Evolutionary conservation across 2,113 vertebrate genomes (phyloP), one percentile per base, ranked within the genome.

Genomic region (Pteronura brasiliensis): DNA sequence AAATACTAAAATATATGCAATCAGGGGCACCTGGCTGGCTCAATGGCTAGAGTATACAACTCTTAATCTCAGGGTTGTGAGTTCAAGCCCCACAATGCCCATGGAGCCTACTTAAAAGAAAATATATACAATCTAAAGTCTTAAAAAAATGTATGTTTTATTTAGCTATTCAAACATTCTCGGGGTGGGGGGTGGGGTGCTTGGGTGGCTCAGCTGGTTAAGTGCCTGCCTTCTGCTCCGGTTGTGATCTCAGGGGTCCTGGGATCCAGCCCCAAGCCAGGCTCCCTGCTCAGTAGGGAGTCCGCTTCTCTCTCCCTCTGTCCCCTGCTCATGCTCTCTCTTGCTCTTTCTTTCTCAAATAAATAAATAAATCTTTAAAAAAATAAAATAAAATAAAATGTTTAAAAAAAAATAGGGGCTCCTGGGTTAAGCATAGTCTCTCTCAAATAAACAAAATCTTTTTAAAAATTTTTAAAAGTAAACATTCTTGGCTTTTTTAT

Each of bases 71-170:
- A 4, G 42, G 74, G 27, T 47, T 77, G 14, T 76, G 29, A 77
- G 29, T 31, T 77, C 42, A 47, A 77, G 42, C 27, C 14, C 74
- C 42, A 47, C 15, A 8, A 77, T 18, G 42, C 1, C 2, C 74
- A 47, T 15, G 39, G 72, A 77, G 15, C 42, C 74, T 31, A 47
- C 74, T 77, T 77, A 47, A 47, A 47, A 31, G 42, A 47, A 76
- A 44, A 15, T 15, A 47, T 77, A 76, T 49, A 10, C 10, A 63
- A 18, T 49, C 42, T 44, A 1, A 20, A 88, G 44, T 88, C 69
- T 72, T 59, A 82, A 93, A n/a, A n/a, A 95, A 96, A 57, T 69
- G n/a, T 71, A 61, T 61, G 39, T n/a, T 85, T 36, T 93, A 87
- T 49, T 88, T 79, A 72, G 18, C 52, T 71, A 82, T 44, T 81